Conservation (phyloP, 1,140 invertebrate genomes). For the Halesus radiatus region DNA sequence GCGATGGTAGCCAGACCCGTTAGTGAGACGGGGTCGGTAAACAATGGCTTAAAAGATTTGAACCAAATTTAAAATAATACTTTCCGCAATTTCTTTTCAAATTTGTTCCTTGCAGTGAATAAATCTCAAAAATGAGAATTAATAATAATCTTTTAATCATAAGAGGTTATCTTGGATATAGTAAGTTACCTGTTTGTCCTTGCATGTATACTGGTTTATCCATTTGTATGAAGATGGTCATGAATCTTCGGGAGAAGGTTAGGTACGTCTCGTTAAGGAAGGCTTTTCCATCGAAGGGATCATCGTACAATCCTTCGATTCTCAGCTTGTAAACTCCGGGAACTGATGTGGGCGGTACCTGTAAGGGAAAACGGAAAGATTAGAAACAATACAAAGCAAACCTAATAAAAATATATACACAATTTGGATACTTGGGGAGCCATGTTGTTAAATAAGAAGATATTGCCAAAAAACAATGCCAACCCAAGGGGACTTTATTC, state of each 20-base stretch:
- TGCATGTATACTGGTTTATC: conserved; percentile 97
- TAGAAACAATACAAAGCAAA: not conserved
- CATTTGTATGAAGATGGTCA: conserved; percentile 96
- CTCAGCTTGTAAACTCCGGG: conserved; percentile 87
- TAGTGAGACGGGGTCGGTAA: too few relatives aligned
- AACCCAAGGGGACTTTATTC: too few relatives aligned
- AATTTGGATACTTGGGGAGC: not conserved
- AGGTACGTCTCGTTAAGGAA: conserved; percentile 88
- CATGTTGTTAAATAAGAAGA: too few relatives aligned
- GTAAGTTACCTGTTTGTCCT: conserved; percentile 80
- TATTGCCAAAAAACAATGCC: too few relatives aligned
- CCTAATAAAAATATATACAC: not conserved
- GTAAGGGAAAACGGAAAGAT: conserved; percentile 29
- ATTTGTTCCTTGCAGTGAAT: too few relatives aligned
- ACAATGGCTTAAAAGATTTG: too few relatives aligned
- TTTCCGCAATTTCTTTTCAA: too few relatives aligned
- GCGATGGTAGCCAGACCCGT: too few relatives aligned
- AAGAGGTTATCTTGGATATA: too few relatives aligned
- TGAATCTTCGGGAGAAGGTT: conserved; percentile 84
- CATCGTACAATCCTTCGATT: conserved; percentile 90
- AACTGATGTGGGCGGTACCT: conserved; percentile 87
- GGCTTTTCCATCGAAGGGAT: conserved; percentile 85
- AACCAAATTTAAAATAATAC: too few relatives aligned
- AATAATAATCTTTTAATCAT: too few relatives aligned
- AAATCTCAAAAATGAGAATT: too few relatives aligned